Percentiles rank a stretch among this genome's conserved stretches.
Conservation (phyloP, 2,113 vertebrate species). For the Poecilia latipinna region DNA sequence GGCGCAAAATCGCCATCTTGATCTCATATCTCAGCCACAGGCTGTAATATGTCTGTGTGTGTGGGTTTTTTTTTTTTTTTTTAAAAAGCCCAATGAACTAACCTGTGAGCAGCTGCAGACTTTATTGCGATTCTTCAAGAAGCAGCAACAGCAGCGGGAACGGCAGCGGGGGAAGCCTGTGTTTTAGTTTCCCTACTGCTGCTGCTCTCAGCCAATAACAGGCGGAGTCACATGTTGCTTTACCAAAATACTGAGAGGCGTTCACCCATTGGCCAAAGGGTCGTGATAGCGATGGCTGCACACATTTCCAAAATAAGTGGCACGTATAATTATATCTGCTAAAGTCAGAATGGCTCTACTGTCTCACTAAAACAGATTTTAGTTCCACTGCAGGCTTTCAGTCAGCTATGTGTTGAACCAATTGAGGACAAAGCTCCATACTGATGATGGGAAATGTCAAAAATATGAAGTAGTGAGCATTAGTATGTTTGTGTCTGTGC, state of each 20-base stretch:
- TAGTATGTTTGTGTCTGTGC: neutral
- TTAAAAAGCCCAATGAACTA: constrained; percentile 29
- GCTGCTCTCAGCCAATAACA: constrained; percentile 67
- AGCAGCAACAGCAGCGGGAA: neutral
- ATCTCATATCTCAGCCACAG: too few species aligned
- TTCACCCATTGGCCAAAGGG: constrained; percentile 61
- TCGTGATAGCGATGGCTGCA: neutral
- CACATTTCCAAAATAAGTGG: neutral
- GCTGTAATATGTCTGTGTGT: too few species aligned
- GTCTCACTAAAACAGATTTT: neutral
- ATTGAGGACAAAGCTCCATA: neutral
- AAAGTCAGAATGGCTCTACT: neutral
- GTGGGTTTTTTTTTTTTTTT: neutral
- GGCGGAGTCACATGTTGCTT: constrained; percentile 12
- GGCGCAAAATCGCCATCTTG: neutral
- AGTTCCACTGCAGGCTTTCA: neutral
- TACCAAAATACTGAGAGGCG: constrained; percentile 31
- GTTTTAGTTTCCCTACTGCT: constrained; percentile 14
- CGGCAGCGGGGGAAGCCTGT: constrained; percentile 6
- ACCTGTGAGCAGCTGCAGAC: constrained; percentile 63
- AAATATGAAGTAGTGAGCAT: neutral
- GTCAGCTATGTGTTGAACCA: neutral
- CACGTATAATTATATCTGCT: neutral
- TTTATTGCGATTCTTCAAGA: constrained; percentile 30
- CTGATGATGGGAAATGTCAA: neutral